Base-by-base conservation (phyloP, 2,113 vertebrate species). In the Odobenus rosmarus region DNA sequence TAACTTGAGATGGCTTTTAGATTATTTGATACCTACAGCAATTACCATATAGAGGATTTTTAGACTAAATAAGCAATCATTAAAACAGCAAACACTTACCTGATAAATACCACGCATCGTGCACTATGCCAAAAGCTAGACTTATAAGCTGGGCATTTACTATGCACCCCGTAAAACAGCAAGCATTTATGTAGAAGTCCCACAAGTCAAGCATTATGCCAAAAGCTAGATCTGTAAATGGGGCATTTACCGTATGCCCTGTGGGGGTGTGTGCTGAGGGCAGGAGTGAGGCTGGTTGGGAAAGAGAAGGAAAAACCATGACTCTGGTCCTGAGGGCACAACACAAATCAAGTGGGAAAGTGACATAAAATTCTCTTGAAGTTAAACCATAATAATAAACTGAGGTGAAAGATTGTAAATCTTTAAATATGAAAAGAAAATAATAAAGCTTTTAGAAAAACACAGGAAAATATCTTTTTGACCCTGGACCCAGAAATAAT, bases 341-440 rank as follows among this genome's bases (percentile, higher is more conserved):
- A 87, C 42, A 62, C n/a, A 67, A n/a, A 46, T 21, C 14, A 84
- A 15, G 51, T 14, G 31, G 57, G 55, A 76, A 81, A 94, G 15
- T 10, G 36, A 88, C 21, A 24, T 10, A 26, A 61, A 72, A 36
- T 46, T 64, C 57, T 67, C 86, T 49, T 71, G 39, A 84, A 53
- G 67, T 28, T 62, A 61, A 18, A 72, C n/a, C 42, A 80, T 46
- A 62, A 46, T 83, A 96, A 69, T 64, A 88, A 84, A 88, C n/a
- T 26, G 69, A 85, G 24, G 53, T 86, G 42, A 82, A 0, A n/a
- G 31, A 80, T 7, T 82, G 1, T 18, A 85, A 10, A 28, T 55
- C 51, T 39, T 39, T 92, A 89, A 95, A 92, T 57, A 62, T 16
- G 24, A 55, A 83, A 67, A 92, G 8, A 85, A 94, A 92, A 69